Conservation (phyloP, 1,140 invertebrate genomes). For the Epicauta chinensis region DNA sequence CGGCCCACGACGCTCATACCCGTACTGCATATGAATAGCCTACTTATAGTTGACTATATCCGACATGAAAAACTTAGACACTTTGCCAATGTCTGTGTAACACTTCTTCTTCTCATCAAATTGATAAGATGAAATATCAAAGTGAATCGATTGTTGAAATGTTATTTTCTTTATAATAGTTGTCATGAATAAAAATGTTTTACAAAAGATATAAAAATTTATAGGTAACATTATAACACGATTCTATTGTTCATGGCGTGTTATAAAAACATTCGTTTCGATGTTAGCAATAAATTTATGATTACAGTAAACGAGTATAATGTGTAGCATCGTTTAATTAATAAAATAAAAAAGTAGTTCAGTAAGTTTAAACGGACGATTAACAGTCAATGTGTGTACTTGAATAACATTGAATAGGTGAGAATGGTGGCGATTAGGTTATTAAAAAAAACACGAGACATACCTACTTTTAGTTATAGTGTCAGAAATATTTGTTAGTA, state of each 20-base stretch:
- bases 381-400: constrained; percentile 1
- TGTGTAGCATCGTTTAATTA: not conserved
- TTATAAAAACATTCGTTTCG: not conserved
- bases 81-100: constrained; percentile 3
- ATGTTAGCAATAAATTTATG: constrained; percentile 1
- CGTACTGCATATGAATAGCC: constrained; percentile 25
- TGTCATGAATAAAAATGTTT: not conserved
- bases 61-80: constrained; percentile 11
- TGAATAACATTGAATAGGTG: constrained; percentile 7
- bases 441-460: constrained; percentile 2
- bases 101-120: constrained; percentile 1
- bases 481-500: constrained; percentile 14
- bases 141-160: not conserved
- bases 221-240: not conserved
- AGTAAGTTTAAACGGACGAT: not conserved
- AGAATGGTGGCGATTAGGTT: constrained; percentile 5
- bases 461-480: constrained; percentile 1
- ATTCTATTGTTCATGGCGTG: not conserved
- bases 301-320: constrained; percentile 1
- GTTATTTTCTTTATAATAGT: no score
- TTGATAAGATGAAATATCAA: constrained; percentile 7
- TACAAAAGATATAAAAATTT: constrained; percentile 3
- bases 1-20: constrained; percentile 19
- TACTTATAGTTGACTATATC: constrained; percentile 16
- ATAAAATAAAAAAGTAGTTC: not conserved